A percentile compares a stretch with the other conserved stretches of the same genome.
Evolutionary conservation across 2,113 vertebrate species (phyloP).

Genomic region (Thomomys bottae): DNA sequence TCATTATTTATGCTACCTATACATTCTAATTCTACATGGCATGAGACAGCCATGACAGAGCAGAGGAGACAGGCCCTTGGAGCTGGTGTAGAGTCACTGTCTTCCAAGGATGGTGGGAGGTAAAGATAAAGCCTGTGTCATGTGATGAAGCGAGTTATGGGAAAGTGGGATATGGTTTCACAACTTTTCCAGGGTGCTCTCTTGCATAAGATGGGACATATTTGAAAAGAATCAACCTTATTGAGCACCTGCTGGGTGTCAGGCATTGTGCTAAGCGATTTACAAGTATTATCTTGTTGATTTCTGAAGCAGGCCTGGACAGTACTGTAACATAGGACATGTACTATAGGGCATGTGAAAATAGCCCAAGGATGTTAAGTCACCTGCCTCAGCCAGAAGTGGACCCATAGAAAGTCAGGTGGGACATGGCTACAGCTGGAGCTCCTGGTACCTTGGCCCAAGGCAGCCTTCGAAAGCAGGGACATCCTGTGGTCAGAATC

Average conservation of each 20-base stretch:
- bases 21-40: background rate
- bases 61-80: background rate
- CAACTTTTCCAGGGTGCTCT: slow-evolving; percentile 49
- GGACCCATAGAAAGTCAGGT: background rate
- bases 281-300: slow-evolving; percentile 29
- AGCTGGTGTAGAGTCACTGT: background rate
- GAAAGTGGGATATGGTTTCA: slow-evolving; percentile 62
- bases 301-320: slow-evolving; percentile 1
- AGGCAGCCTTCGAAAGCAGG: background rate
- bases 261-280: background rate
- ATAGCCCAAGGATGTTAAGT: background rate
- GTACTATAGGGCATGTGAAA: background rate
- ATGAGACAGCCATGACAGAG: fast-evolving
- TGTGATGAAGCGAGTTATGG: slow-evolving; percentile 37
- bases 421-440: background rate
- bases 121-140: background rate
- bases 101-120: background rate
- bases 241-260: background rate
- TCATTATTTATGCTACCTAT: background rate
- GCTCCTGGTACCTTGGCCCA: background rate
- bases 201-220: slow-evolving; percentile 31
- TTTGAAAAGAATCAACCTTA: slow-evolving; percentile 13
- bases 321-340: background rate
- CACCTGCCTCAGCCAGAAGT: background rate
- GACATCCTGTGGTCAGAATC: background rate